These are phyloP conservation scores for Catalaphyllia jardinei DNA, from an alignment of 64 coral and sea anemone genomes.

Conservation along the genomic window DNA sequence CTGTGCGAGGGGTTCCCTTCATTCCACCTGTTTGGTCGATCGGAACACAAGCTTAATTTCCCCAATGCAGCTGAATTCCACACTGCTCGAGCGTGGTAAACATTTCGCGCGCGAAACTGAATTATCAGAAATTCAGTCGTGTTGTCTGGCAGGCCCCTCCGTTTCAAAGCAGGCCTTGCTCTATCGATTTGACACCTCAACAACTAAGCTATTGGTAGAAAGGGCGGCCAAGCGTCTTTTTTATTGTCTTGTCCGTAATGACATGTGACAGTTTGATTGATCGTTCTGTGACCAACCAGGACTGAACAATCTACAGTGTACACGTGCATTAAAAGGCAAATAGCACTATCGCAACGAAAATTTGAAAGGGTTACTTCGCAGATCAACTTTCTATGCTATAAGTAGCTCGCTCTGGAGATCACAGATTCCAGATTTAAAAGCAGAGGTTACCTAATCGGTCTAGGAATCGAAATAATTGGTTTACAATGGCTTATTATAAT, in stretches of 20 bases:
- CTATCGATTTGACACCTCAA: constrained; percentile 91
- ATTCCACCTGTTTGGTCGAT: constrained; percentile 44
- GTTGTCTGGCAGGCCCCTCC: constrained; percentile 15
- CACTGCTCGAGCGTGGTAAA: background rate
- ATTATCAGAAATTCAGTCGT: background rate
- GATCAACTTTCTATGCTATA: background rate
- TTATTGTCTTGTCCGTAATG: constrained; percentile 95
- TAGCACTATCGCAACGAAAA: constrained; percentile 32
- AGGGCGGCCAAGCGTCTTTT: constrained; percentile 64
- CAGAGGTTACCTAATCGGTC: constrained; percentile 46
- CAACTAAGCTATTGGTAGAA: constrained; percentile 98
- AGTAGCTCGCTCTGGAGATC: background rate
- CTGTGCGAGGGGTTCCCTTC: background rate
- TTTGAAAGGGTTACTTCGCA: background rate
- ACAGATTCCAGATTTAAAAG: background rate
- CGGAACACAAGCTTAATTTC: constrained; percentile 7
- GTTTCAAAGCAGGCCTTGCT: constrained; percentile 40
- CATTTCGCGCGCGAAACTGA: constrained; percentile 31
- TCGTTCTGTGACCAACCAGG: constrained; percentile 84
- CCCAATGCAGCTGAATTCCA: background rate
- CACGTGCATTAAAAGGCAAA: constrained; percentile 77
- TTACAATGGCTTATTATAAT: constrained; percentile 90
- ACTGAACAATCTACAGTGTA: constrained; percentile 30
- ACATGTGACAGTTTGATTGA: constrained; percentile 98
- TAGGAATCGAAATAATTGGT: constrained; percentile 91